phyloP scores from a whole-genome alignment of 2,888 invertebrate species.

The Rhimphoctona megacephalus region DNA sequence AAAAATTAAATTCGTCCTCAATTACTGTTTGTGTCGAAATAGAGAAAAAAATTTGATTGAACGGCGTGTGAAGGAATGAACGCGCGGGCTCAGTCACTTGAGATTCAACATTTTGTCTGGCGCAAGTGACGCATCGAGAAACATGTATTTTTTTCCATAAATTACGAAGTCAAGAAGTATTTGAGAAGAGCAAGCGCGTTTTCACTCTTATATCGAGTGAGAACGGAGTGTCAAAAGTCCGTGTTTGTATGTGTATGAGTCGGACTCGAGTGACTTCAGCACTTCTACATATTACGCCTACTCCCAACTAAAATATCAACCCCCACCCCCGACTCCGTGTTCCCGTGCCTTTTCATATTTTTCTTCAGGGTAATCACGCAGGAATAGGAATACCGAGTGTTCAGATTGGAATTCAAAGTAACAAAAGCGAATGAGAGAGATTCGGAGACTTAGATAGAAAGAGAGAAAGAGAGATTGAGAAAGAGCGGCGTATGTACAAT shows the following conservation, averaged over 20 bases:
- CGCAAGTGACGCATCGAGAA: constrained; percentile 38
- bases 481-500: constrained; percentile 61
- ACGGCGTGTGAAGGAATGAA: constrained; percentile 8
- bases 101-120: constrained; percentile 17
- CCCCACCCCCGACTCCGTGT: constrained; percentile 69
- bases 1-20: background rate
- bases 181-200: constrained; percentile 24
- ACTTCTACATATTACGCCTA: constrained; percentile 57
- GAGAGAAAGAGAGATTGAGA: constrained; percentile 45
- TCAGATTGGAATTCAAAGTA: constrained; percentile 56
- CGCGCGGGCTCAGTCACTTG: constrained; percentile 5
- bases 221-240: constrained; percentile 44
- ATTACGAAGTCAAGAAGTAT: constrained; percentile 50
- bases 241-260: constrained; percentile 2
- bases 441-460: constrained; percentile 52
- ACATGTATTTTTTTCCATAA: constrained; percentile 30
- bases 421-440: constrained; percentile 59
- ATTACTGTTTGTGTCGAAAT: background rate
- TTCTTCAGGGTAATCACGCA: constrained; percentile 64
- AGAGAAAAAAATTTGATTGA: constrained; percentile 3
- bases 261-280: constrained; percentile 55
- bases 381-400: constrained; percentile 51
- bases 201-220: constrained; percentile 20
- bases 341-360: constrained; percentile 65
- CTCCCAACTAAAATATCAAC: constrained; percentile 66